Evolutionary conservation across 2,888 invertebrate genomes (phyloP).

Genomic region (Agonum fuliginosum): DNA sequence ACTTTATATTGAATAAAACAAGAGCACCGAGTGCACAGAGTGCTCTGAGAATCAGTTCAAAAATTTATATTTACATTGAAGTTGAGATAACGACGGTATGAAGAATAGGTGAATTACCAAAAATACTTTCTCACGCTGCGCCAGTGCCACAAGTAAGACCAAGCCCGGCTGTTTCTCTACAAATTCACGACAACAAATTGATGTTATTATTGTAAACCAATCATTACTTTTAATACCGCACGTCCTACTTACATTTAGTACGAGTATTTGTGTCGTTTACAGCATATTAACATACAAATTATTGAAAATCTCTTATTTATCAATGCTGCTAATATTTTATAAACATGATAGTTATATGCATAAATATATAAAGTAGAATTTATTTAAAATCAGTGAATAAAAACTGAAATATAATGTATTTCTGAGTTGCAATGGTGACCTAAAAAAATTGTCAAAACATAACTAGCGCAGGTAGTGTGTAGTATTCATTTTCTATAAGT

Average conservation of each 20-base stretch:
- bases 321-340: neutral
- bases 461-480: no score
- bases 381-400: no score
- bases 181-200: neutral
- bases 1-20: slow-evolving; percentile 49
- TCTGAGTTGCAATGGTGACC: no score
- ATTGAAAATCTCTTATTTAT: neutral
- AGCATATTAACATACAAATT: slow-evolving; percentile 1
- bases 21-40: slow-evolving; percentile 1
- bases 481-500: no score
- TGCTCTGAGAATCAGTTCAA: slow-evolving; percentile 50
- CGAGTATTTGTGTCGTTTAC: slow-evolving; percentile 30
- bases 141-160: slow-evolving; percentile 18
- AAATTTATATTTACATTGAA: slow-evolving; percentile 22
- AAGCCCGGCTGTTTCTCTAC: neutral
- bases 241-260: slow-evolving; percentile 2
- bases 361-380: no score
- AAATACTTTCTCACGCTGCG: slow-evolving; percentile 55
- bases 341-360: neutral
- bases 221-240: slow-evolving; percentile 13
- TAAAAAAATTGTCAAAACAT: no score
- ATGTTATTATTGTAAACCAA: slow-evolving; percentile 34
- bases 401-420: no score
- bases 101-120: slow-evolving; percentile 44
- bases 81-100: neutral